These are phyloP conservation scores for Leptarthrus brevirostris DNA, from an alignment of 2,888 invertebrate genomes.

Conservation along the genomic window DNA sequence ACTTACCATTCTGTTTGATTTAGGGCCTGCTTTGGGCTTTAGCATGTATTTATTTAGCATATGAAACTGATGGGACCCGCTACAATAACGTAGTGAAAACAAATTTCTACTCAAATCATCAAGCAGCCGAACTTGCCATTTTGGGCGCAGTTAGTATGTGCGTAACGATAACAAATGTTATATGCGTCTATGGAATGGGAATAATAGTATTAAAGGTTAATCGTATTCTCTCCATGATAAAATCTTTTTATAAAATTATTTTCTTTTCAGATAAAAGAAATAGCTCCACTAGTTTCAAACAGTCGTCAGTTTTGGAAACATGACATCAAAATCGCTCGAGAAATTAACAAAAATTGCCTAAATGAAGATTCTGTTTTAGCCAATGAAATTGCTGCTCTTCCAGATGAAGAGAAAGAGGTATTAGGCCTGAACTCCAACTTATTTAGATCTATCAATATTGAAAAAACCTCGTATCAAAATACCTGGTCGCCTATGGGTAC, in stretches of 20 bases:
- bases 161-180: constrained; percentile 78
- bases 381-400: constrained; percentile 62
- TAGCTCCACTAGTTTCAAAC: constrained; percentile 70
- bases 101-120: constrained; percentile 71
- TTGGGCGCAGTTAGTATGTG: constrained; percentile 77
- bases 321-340: constrained; percentile 72
- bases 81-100: constrained; percentile 66
- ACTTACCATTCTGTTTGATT: no score
- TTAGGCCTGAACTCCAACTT: constrained; percentile 57
- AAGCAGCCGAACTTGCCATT: constrained; percentile 72
- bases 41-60: constrained; percentile 70
- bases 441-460: constrained; percentile 56
- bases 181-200: constrained; percentile 78
- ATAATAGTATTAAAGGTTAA: constrained; percentile 76
- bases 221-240: no score
- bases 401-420: constrained; percentile 58
- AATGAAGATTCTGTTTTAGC: constrained; percentile 62
- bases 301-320: constrained; percentile 73
- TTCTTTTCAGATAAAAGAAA: constrained; percentile 70
- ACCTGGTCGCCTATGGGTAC: constrained; percentile 64
- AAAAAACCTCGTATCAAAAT: constrained; percentile 60
- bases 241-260: constrained; percentile 3
- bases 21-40: constrained; percentile 76
- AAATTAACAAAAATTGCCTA: constrained; percentile 69
- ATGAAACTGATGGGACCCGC: constrained; percentile 67